phyloP scores from a whole-genome alignment of 1,140 invertebrate genomes.

The Aphelinus atriplicis region DNA sequence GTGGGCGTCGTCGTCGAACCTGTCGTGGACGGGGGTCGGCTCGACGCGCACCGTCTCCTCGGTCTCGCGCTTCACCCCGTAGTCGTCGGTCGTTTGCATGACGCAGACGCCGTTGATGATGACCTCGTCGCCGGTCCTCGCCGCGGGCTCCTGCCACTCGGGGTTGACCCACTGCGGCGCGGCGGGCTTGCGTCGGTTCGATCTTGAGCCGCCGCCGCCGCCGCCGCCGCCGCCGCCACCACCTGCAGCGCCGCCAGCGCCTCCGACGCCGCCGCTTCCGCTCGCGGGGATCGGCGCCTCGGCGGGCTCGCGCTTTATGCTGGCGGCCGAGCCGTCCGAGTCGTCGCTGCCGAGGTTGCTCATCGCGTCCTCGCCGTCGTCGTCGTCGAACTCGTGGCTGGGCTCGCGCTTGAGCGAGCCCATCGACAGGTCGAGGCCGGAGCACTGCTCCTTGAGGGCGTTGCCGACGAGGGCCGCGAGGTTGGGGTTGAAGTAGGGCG shows the following conservation, averaged over 20 bases:
- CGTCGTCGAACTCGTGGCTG: constrained; percentile 78
- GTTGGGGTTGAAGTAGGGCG: constrained; percentile 80
- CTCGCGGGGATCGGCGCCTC: constrained; percentile 67
- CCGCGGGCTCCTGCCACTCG: constrained; percentile 79
- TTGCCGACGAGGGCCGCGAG: constrained; percentile 75
- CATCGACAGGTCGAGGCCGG: constrained; percentile 84
- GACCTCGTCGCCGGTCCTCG: constrained; percentile 75
- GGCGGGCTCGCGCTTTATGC: constrained; percentile 69
- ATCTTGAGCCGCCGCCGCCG: constrained; percentile 50
- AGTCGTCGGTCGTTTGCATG: constrained; percentile 80
- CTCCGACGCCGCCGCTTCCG: constrained; percentile 72
- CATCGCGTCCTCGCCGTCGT: constrained; percentile 78
- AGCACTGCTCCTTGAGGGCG: constrained; percentile 79
- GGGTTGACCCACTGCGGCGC: constrained; percentile 98
- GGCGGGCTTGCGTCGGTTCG: constrained; percentile 86
- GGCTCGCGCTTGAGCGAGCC: constrained; percentile 79
- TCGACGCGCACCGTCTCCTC: constrained; percentile 79
- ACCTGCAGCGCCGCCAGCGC: constrained; percentile 47
- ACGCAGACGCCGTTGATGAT: constrained; percentile 93
- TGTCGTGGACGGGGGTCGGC: constrained; percentile 73
- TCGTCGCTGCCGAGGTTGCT: constrained; percentile 83
- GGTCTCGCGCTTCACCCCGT: constrained; percentile 70
- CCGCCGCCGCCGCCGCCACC: constrained; percentile 55
- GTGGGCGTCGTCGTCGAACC: constrained; percentile 69
- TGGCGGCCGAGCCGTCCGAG: constrained; percentile 67